Base-by-base conservation (phyloP, 37 sponge, comb jelly and placozoan genomes). In the Bolinopsis microptera region DNA sequence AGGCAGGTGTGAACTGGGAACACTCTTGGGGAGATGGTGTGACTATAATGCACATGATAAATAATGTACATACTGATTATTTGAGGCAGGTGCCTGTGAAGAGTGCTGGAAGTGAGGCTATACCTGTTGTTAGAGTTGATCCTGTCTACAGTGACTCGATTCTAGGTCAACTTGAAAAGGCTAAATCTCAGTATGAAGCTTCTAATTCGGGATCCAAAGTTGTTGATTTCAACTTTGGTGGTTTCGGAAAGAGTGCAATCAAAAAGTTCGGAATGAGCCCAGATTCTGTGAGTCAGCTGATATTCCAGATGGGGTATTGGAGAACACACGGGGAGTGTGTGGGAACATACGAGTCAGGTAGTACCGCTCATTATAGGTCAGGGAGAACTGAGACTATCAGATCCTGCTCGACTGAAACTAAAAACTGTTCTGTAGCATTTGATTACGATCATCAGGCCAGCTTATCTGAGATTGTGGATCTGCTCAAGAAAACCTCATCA, bases 1-100 rank as follows among this genome's bases (percentile, higher is more conserved):
- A 75, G 16, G 93, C 97, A n/a, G 95, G 95, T n/a, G 35, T 98
- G 30, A 96, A 97, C 94, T 98, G 96, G 95, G 99, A 98, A 94
- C 99, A 98, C 83, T 83, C 97, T 39, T 98, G 99, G 99, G 99
- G 99, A 0, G 99, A 98, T 61, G 99, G 99, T 1, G 97, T 96
- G 68, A 96, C 97, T 13, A 94, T 98, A 18, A 48, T 98, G 94
- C 34, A 97, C 38, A 92, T 96, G 82, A 93, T 97, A 76, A 94
- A 97, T 67, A 96, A 95, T 67, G 61, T 98, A 0, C 96, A 95
- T 86, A 90, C 86, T 28, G 95, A 96, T 69, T 86, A 86, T 39
- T 24, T 39, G 26, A 9, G 13, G 48, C 40, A 34, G n/a, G 23
- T n/a, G 0, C 90, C 90, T 5, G 61, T 86, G 13, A 1, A 39